A percentile compares a stretch with the other conserved stretches of the same genome.
Conservation (phyloP, 2,113 vertebrate genomes). For the Dipodomys stephensi region DNA sequence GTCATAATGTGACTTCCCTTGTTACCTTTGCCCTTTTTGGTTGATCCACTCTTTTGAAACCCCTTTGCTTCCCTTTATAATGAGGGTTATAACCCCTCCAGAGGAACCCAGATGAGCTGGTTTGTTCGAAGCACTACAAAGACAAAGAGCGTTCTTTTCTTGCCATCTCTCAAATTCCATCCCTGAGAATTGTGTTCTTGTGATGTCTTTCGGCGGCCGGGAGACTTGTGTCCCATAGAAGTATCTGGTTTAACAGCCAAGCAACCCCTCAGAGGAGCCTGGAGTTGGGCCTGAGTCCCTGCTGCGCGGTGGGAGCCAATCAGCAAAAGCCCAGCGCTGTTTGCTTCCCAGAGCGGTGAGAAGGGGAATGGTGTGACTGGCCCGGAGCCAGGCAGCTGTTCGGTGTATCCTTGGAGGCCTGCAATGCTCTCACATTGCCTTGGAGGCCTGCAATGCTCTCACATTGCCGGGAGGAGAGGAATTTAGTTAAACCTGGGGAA, state of each 20-base stretch:
- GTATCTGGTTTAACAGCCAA: neutral
- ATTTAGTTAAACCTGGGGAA: conserved; percentile 76
- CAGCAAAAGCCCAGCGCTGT: neutral
- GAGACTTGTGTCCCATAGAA: neutral
- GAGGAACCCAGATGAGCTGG: neutral
- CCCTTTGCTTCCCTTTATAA: neutral
- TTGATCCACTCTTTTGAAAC: neutral
- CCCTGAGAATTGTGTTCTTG: conserved; percentile 31
- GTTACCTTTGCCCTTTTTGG: neutral
- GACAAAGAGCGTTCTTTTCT: neutral
- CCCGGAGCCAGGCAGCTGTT: conserved; percentile 75
- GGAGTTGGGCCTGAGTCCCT: conserved; percentile 2
- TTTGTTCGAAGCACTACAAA: neutral
- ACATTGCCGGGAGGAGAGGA: conserved; percentile 60
- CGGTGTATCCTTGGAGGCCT: conserved; percentile 49
- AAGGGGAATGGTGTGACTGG: conserved; percentile 62
- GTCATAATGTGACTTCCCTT: neutral
- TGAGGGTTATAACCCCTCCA: neutral
- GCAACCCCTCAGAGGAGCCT: neutral
- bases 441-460: conserved; percentile 56
- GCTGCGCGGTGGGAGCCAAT: conserved; percentile 41
- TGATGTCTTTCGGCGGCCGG: neutral
- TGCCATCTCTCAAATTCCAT: neutral
- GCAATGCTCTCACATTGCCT: conserved; percentile 59
- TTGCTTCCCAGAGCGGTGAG: conserved; percentile 48